Evolutionary conservation across 2,113 vertebrate genomes (phyloP), one percentile per base, ranked within the genome.

Genomic region (Passer domesticus): DNA sequence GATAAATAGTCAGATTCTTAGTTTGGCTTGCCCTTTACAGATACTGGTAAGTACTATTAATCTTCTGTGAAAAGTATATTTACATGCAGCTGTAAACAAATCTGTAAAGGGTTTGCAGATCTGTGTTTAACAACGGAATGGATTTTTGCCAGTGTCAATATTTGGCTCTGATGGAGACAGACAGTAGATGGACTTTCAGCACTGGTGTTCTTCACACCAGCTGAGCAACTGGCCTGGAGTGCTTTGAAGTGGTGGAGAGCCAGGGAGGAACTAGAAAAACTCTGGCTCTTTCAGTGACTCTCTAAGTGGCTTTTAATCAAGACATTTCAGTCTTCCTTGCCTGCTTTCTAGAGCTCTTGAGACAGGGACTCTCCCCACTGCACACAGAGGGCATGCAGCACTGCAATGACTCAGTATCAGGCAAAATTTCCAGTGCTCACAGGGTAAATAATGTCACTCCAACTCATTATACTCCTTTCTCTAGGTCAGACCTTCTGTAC

Each of bases 121-220:
- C 68, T 90, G 47, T 69, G 43, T 92, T 94, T 94, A 94, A 94
- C 69, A 93, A 91, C 15, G 22, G 20, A 83, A 47, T 90, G 85
- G 56, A 90, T 52, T 95, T 88, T 83, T 81, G 79, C 85, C 85
- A 94, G n/a, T 33, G 49, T 88, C 90, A 95, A 83, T 93, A 92
- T 83, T 21, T 92, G 83, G 85, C 93, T 89, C 87, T 64, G 60
- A 90, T 63, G 67, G 33, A 95, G 27, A 83, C 70, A 78, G 67
- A 50, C 47, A 77, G 33, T 43, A 85, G 24, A 82, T 55, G 47
- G 66, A 84, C 70, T 85, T 90, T 23, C 46, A 95, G 44, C 46
- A 69, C 28, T 28, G 35, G 27, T 30, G n/a, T 5, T 90, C 84
- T 94, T 85, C 70, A 67, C 30, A 75, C 35, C 83, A 85, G 83